These are phyloP conservation scores for Tiphia femorata DNA, from an alignment of 2,888 invertebrate species.

Conservation along the genomic window DNA sequence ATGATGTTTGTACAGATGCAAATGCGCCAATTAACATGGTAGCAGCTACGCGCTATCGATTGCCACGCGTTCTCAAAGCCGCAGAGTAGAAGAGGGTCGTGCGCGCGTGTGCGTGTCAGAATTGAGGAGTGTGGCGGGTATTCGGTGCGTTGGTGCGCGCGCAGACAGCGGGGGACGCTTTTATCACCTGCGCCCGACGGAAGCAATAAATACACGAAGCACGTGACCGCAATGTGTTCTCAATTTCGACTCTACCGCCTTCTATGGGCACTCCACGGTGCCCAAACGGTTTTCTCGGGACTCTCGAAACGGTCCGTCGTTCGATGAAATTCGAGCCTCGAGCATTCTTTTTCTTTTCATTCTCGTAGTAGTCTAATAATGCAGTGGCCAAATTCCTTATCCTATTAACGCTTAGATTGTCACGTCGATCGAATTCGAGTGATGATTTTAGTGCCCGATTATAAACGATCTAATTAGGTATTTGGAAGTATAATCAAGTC, in stretches of 20 bases:
- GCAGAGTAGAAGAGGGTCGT: neutral
- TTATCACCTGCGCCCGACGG: constrained; percentile 13
- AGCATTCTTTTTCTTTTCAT: neutral
- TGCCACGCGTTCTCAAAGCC: neutral
- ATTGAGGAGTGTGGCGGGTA: neutral
- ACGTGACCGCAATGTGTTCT: constrained; percentile 10
- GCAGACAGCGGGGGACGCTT: neutral
- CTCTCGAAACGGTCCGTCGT: too few relatives aligned
- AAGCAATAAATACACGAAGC: constrained; percentile 14
- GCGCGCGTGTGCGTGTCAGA: neutral
- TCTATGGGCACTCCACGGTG: neutral
- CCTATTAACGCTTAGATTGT: too few relatives aligned
- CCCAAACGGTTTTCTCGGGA: too few relatives aligned
- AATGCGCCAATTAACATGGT: too few relatives aligned
- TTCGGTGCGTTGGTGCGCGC: neutral
- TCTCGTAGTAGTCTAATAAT: neutral
- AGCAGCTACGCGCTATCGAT: too few relatives aligned
- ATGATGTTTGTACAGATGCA: too few relatives aligned
- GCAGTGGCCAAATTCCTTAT: too few relatives aligned
- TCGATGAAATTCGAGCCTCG: neutral
- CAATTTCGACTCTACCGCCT: too few relatives aligned
- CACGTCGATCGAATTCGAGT: too few relatives aligned
- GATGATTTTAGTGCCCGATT: too few relatives aligned
- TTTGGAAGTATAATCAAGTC: too few relatives aligned
- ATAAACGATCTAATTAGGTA: too few relatives aligned